Percentiles rank a stretch among this genome's conserved stretches.
phyloP scores from a whole-genome alignment of 2,113 vertebrate genomes.

The Onychostruthus taczanowskii region DNA sequence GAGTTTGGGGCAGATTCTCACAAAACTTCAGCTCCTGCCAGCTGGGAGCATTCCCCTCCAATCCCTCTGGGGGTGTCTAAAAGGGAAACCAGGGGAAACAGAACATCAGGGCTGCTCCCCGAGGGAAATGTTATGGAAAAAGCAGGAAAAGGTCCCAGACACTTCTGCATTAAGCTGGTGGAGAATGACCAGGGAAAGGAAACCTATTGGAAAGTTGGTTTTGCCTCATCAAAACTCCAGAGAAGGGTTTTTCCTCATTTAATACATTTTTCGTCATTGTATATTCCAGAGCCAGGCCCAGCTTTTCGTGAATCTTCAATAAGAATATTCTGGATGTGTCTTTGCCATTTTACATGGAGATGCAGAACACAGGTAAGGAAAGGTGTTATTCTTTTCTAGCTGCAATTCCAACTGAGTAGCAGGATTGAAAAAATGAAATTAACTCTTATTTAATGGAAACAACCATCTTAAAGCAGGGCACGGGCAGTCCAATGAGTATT shows the following conservation, averaged over 20 bases:
- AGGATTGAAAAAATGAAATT: not conserved
- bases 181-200: not conserved
- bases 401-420: not conserved
- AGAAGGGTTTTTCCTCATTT: not conserved
- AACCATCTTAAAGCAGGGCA: not conserved
- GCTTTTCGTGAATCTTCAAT: not conserved
- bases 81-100: accelerated
- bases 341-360: not conserved
- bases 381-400: not conserved
- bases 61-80: accelerated
- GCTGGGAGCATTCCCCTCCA: not conserved
- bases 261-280: not conserved
- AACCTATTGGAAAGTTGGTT: not conserved
- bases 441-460: not conserved
- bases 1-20: not conserved
- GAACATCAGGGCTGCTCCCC: not conserved
- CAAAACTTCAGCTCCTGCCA: not conserved
- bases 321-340: not conserved
- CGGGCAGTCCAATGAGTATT: not conserved
- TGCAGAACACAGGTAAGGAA: not conserved
- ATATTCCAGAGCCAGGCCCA: not conserved
- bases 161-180: not conserved
- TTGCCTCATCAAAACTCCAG: not conserved
- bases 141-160: not conserved
- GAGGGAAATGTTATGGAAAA: accelerated